Conservation (phyloP, 1,140 invertebrate species). For the Drosophila pseudoobscura region DNA sequence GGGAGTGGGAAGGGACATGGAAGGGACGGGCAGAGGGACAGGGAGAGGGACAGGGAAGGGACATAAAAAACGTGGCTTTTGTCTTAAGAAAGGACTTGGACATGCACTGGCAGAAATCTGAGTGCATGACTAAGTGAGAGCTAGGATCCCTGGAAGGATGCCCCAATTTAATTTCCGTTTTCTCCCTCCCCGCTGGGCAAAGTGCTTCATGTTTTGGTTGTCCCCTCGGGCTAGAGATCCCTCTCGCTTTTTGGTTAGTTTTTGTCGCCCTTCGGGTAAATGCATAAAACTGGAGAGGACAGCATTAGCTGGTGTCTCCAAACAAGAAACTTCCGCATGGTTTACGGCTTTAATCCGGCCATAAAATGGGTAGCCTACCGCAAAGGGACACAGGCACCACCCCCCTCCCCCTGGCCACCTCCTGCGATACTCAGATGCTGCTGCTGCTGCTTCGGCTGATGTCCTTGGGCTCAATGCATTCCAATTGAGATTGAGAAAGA, state of each 20-base stretch:
- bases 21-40: no score
- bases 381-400: slow-evolving; percentile 1
- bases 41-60: no score
- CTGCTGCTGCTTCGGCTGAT: slow-evolving; percentile 21
- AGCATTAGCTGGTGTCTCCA: slow-evolving; percentile 28
- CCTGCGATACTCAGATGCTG: slow-evolving; percentile 2
- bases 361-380: slow-evolving; percentile 46
- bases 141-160: background rate
- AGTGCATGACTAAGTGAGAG: background rate
- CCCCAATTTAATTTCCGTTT: slow-evolving; percentile 30
- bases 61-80: slow-evolving; percentile 15
- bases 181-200: no score
- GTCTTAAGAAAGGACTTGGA: slow-evolving; percentile 12
- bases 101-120: slow-evolving; percentile 2
- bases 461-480: slow-evolving; percentile 61
- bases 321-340: slow-evolving; percentile 36
- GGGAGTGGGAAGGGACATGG: no score
- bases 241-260: slow-evolving; percentile 11
- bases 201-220: background rate
- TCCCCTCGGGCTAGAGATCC: background rate
- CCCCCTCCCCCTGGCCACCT: background rate
- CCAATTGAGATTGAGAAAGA: slow-evolving; percentile 39
- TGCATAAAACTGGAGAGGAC: slow-evolving; percentile 14
- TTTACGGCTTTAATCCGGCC: slow-evolving; percentile 51
- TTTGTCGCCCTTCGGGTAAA: slow-evolving; percentile 25